Evolutionary conservation across 2,797 vertebrate genomes (phyloP), one percentile per base, ranked within the genome.

Genomic region (Coreius guichenoti): DNA sequence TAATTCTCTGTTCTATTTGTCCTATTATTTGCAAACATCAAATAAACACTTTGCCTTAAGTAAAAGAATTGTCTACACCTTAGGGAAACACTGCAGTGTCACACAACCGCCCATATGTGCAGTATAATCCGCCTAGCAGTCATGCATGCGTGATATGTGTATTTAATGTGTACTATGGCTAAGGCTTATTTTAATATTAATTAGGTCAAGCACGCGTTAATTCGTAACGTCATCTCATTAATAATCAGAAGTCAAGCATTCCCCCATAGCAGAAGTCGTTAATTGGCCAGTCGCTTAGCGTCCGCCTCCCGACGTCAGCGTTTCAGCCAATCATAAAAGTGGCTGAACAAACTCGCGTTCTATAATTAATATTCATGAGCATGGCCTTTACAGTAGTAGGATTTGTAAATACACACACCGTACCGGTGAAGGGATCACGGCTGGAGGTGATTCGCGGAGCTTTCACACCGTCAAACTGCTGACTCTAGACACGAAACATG

Each of bases 401-500:
- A 26, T 73, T 84, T 58, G 23, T 49, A 51, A 79, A 70, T 14
- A 63, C 29, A 63, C 54, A 49, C 65, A 63, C 31, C 6, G 43
- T 39, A 54, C 84, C 84, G 84, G 56, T n/a, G 74, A 70, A 51
- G 81, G 58, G 16, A 72, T 69, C 17, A 63, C 63, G 85, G 39
- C 9, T 73, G 73, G 80, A 58, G 75, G 72, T 76, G 81, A 63
- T 79, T 73, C 39, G 70, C 63, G 45, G 80, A 86, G 72, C 69
- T 82, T 11, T 36, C 61, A 43, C 75, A 75, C 63, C 67, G 84
- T 88, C 82, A 86, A 89, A 87, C 72, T 88, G 88, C 88, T 89
- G 87, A 89, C 87, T 84, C 49, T 19, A 76, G 26, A 85, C 85
- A 70, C 72, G 65, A 87, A 78, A 86, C 85, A 90, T 90, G 90